These are phyloP conservation scores for Anarsia innoxiella DNA, from an alignment of 2,888 invertebrate genomes.

Conservation along the genomic window DNA sequence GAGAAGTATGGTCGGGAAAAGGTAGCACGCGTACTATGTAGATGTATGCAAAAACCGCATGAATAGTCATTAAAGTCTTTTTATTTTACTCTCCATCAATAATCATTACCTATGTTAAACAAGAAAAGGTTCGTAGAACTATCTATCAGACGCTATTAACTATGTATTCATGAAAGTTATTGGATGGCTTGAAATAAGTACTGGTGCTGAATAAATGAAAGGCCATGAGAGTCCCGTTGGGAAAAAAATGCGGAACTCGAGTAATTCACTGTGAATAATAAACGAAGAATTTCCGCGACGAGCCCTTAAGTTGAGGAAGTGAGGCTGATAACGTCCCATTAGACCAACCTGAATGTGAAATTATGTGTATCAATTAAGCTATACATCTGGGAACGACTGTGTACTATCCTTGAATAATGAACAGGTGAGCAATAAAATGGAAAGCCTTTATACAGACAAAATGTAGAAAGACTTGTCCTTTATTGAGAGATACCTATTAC, in stretches of 20 bases:
- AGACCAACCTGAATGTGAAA: slow-evolving; percentile 37
- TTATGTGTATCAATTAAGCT: slow-evolving; percentile 35
- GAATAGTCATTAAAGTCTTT: slow-evolving; percentile 11
- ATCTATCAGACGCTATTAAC: slow-evolving; percentile 26
- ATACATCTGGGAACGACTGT: background rate
- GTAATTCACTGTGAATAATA: slow-evolving; percentile 66
- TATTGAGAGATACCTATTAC: too few species aligned
- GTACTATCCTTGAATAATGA: too few species aligned
- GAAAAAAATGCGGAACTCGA: slow-evolving; percentile 53
- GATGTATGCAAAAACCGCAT: slow-evolving; percentile 8
- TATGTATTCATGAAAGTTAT: slow-evolving; percentile 36
- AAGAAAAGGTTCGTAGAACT: slow-evolving; percentile 17
- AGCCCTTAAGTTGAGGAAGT: slow-evolving; percentile 34
- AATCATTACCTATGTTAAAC: too few species aligned
- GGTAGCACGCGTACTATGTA: slow-evolving; percentile 11
- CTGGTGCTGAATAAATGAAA: slow-evolving; percentile 56
- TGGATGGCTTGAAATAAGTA: slow-evolving; percentile 40
- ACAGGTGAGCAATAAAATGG: too few species aligned
- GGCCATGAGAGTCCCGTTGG: slow-evolving; percentile 45
- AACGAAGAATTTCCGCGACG: slow-evolving; percentile 49
- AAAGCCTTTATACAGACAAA: too few species aligned
- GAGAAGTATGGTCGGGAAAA: slow-evolving; percentile 22
- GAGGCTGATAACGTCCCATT: slow-evolving; percentile 32
- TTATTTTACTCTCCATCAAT: too few species aligned
- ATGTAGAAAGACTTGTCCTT: too few species aligned